Percentiles rank a stretch among this genome's conserved stretches.
phyloP scores from a whole-genome alignment of 2,888 invertebrate species.

The Sinelater perroti region DNA sequence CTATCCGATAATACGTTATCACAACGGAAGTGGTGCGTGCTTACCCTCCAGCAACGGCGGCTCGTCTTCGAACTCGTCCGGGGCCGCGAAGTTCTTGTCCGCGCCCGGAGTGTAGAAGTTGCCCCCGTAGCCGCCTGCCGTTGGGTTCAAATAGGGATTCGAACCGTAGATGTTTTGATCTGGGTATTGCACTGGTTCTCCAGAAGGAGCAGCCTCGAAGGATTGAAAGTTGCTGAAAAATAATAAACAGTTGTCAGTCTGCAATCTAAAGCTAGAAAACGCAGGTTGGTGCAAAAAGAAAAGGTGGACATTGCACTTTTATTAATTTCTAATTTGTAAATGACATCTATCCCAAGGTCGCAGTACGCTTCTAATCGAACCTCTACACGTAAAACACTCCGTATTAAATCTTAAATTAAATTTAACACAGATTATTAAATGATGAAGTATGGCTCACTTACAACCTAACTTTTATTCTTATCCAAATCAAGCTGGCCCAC shows the following conservation, averaged over 20 bases:
- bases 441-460: too few species aligned
- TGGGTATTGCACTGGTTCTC: neutral
- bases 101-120: slow-evolving; percentile 8
- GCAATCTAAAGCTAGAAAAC: neutral
- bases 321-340: too few species aligned
- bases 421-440: too few species aligned
- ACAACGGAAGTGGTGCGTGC: neutral
- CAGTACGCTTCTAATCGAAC: too few species aligned
- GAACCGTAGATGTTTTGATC: slow-evolving; percentile 42
- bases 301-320: neutral
- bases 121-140: slow-evolving; percentile 28
- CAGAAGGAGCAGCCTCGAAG: slow-evolving; percentile 39
- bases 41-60: slow-evolving; percentile 47
- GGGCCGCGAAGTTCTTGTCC: slow-evolving; percentile 30
- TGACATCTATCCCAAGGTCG: too few species aligned
- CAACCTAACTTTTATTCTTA: too few species aligned
- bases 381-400: too few species aligned
- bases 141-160: slow-evolving; percentile 46
- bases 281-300: neutral
- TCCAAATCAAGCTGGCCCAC: too few species aligned
- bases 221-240: slow-evolving; percentile 50
- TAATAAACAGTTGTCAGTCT: too few species aligned
- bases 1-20: neutral
- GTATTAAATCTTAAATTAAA: too few species aligned
- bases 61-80: slow-evolving; percentile 45